These are phyloP conservation scores for Conus betulinus DNA, from an alignment of 1,140 invertebrate species.

Conservation along the genomic window DNA sequence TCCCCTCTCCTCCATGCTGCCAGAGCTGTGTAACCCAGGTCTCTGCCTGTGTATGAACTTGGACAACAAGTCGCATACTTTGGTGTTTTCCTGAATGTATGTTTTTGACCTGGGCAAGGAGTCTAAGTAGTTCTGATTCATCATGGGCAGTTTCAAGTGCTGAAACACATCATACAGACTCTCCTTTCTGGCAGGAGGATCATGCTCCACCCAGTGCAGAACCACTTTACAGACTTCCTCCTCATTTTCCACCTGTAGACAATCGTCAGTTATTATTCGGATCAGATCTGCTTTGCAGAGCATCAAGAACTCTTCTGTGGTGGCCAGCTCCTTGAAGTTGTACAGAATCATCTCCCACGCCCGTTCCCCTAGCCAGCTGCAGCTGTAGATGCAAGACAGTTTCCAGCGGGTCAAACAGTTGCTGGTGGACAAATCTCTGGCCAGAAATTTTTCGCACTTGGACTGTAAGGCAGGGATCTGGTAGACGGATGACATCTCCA, in stretches of 20 bases:
- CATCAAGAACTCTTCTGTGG: slow-evolving; percentile 53
- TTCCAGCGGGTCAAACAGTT: slow-evolving; percentile 93
- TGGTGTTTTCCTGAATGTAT: slow-evolving; percentile 28
- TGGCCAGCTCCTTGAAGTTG: slow-evolving; percentile 55
- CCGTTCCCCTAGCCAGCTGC: slow-evolving; percentile 44
- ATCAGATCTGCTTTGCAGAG: slow-evolving; percentile 55
- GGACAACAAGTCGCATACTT: slow-evolving; percentile 28
- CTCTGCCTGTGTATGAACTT: slow-evolving; percentile 29
- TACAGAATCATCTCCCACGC: slow-evolving; percentile 49
- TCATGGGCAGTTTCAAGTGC: slow-evolving; percentile 44
- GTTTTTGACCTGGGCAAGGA: not conserved
- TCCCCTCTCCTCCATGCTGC: slow-evolving; percentile 9
- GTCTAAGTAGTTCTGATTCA: slow-evolving; percentile 34
- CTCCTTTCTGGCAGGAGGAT: slow-evolving; percentile 31
- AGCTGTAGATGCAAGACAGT: slow-evolving; percentile 88
- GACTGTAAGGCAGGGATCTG: slow-evolving; percentile 89
- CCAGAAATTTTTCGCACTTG: slow-evolving; percentile 90
- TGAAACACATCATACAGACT: slow-evolving; percentile 37
- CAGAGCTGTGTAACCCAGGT: slow-evolving; percentile 26
- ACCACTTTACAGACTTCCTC: slow-evolving; percentile 55
- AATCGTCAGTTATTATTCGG: slow-evolving; percentile 51
- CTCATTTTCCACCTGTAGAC: slow-evolving; percentile 62
- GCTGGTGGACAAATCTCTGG: slow-evolving; percentile 90
- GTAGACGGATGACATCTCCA: slow-evolving; percentile 89
- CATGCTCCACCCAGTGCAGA: slow-evolving; percentile 53